Evolutionary conservation across 2,888 invertebrate species (phyloP).

Genomic region (Drosophila setosimentum): DNA sequence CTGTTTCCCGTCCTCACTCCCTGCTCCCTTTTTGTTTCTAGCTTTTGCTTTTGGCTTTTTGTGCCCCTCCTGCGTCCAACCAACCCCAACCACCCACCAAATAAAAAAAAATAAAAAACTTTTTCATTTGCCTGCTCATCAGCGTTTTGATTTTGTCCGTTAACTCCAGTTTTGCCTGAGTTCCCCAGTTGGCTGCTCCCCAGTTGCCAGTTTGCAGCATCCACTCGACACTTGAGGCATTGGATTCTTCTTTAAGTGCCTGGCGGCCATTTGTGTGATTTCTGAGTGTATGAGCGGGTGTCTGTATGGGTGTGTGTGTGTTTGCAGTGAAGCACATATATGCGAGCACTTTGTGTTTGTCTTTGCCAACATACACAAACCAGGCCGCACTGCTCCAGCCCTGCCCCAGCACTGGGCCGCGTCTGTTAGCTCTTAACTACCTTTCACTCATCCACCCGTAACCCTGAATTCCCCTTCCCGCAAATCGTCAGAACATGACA

Average conservation of each 20-base stretch:
- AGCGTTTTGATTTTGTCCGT: conserved; percentile 81
- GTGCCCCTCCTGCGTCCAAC: conserved; percentile 46
- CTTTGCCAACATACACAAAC: conserved; percentile 73
- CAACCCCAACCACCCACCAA: conserved; percentile 10
- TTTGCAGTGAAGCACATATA: conserved; percentile 58
- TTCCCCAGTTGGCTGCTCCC: conserved; percentile 15
- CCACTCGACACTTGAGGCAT: conserved; percentile 70
- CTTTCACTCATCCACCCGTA: conserved; percentile 8
- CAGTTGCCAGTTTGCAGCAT: conserved; percentile 39
- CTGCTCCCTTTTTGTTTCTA: conserved; percentile 20
- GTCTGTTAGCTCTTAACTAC: conserved; percentile 26
- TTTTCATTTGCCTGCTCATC: conserved; percentile 83
- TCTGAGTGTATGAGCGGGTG: conserved; percentile 51
- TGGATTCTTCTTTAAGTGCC: conserved; percentile 84
- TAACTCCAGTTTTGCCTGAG: conserved; percentile 53
- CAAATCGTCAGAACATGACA: conserved; percentile 6
- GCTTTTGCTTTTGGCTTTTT: conserved; percentile 63
- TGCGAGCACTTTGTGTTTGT: conserved; percentile 71
- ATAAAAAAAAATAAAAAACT: conserved; percentile 67
- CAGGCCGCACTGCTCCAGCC: conserved; percentile 29
- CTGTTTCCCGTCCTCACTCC: conserved; percentile 39
- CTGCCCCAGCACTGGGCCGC: conserved; percentile 8
- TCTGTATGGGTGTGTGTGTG: conserved; percentile 51
- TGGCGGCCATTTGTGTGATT: conserved; percentile 83
- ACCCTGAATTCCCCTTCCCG: background rate